Base-by-base conservation (phyloP, 2,797 vertebrate species). In the Chanos chanos region DNA sequence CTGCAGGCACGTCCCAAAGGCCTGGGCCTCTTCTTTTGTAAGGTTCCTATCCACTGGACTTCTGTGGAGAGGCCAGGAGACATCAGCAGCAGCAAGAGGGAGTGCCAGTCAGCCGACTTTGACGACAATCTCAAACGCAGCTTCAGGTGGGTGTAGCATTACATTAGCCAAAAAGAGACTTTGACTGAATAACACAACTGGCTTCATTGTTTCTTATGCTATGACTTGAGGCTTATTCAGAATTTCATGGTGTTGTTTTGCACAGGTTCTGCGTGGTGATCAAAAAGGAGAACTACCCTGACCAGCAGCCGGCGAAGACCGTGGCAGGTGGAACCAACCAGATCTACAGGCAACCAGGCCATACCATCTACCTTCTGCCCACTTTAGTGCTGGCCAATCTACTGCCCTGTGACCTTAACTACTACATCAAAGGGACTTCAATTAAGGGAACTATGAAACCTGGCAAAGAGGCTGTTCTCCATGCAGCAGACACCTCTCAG, bases 291-390 rank as follows among this genome's bases (percentile, higher is more conserved):
- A 94, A 93, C 72, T 99, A 98, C 31, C 96, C 97, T 0, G 92
- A 97, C 24, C 95, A 98, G 75, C 89, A 93, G 83, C 96, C 96
- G 16, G 96, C 94, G 52, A 94, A 83, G 81, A 89, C 86, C 7
- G 89, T 92, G 62, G 88, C 93, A 8, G 92, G 94, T 66, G 87
- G 88, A 1, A 72, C 94, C 2, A 93, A 96, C 70, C 92, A 95
- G 81, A 98, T 99, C 77, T 99, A 95, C 79, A 88, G 94, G 1
- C 96, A 97, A 79, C 95, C 97, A 0, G 97, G 97, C 4, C 97
- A 99, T 61, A 95, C 92, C 13, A 83, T 99, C 69, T 99, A 93
- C 56, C 90, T 99, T 16, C 74, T 99, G 80, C 97, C 96, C 25
- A 98, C 95, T 0, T 83, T 99, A 80, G 93, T 98, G 0, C 71